A percentile compares a stretch with the other conserved stretches of the same genome.
Evolutionary conservation across 2,113 vertebrate genomes (phyloP).

Genomic region (Tautogolabrus adspersus): DNA sequence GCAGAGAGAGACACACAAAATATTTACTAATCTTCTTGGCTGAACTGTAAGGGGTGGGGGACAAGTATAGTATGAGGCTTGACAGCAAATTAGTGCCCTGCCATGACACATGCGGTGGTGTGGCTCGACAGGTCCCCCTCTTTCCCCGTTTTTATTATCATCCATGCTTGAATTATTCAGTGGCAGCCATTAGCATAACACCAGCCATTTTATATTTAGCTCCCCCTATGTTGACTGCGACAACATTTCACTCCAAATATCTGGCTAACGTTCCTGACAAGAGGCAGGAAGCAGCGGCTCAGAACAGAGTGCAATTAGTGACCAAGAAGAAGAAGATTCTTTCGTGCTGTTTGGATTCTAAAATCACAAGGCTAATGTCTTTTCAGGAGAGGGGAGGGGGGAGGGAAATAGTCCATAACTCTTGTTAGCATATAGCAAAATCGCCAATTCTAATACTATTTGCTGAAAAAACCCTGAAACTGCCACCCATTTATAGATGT

Average conservation of each 20-base stretch:
- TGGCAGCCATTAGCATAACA: conserved; percentile 84
- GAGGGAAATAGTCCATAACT: conserved; percentile 56
- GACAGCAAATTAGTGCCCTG: conserved; percentile 85
- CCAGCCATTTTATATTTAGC: conserved; percentile 89
- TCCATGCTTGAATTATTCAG: conserved; percentile 89
- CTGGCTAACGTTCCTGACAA: conserved; percentile 77
- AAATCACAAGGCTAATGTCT: conserved; percentile 65
- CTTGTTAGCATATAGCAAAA: conserved; percentile 65
- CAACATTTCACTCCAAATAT: conserved; percentile 82
- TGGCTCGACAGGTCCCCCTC: conserved; percentile 79
- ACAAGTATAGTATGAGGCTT: conserved; percentile 70
- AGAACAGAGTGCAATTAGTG: conserved; percentile 84
- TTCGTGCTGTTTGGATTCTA: conserved; percentile 40
- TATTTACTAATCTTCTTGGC: conserved; percentile 78
- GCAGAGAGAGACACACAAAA: conserved; percentile 75
- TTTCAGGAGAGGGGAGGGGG: conserved; percentile 56
- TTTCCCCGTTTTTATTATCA: conserved; percentile 83
- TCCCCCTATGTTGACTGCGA: conserved; percentile 77
- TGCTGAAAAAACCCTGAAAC: conserved; percentile 59
- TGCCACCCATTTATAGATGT: conserved; percentile 53
- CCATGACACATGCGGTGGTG: conserved; percentile 78
- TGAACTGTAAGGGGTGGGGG: conserved; percentile 47
- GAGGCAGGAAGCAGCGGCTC: conserved; percentile 70
- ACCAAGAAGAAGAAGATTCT: conserved; percentile 61
- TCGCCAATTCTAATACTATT: conserved; percentile 38